Base-by-base conservation (phyloP, 1,140 invertebrate species). In the Macrobrachium rosenbergii region DNA sequence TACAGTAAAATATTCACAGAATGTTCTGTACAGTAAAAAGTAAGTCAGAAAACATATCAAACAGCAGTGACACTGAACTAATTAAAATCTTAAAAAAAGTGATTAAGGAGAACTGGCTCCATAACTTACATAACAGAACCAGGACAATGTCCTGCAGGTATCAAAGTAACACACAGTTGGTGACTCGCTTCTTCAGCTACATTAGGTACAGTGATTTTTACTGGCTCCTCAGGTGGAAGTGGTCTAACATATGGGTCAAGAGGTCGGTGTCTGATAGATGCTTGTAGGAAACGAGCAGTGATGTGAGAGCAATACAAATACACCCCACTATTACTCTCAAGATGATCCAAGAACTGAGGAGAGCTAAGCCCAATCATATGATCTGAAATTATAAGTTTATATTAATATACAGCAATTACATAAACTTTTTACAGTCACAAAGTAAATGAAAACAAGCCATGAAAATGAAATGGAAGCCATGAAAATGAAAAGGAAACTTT, bases 71-170 rank as follows among this genome's bases (percentile, higher is more conserved):
- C 12, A 2, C 0, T 10, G 7, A 12, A 52, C 12, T 12, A 52
- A 52, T 52, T 8, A 52, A 12, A 12, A 8, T 52, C 8, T 52
- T 52, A 52, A 52, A 2, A 52, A 10, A 52, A 52, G 6, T 2
- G 7, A 8, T 52, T 52, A 52, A 52, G 43, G 10, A 19, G 21
- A 21, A 23, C 12, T 12, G 2, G 58, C 75, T 64, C 21, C 88
- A 72, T 88, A 58, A 45, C 89, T 88, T 69, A 89, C 95, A 96
- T 96, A 0, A 95, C 93, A 5, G 95, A 95, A 0, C 95, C 95
- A 11, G 94, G 94, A 91, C 95, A 95, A 91, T 96, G 95, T 19
- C 94, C 95, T 5, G 95, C 94, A 28, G 95, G 93, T 77, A 95
- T 92, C 11, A 93, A 91, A 0, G 93, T 94, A 0, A 95, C 94